Evolutionary conservation across 2,888 invertebrate genomes (phyloP).

Genomic region (Lordiphosa fenestrarum): DNA sequence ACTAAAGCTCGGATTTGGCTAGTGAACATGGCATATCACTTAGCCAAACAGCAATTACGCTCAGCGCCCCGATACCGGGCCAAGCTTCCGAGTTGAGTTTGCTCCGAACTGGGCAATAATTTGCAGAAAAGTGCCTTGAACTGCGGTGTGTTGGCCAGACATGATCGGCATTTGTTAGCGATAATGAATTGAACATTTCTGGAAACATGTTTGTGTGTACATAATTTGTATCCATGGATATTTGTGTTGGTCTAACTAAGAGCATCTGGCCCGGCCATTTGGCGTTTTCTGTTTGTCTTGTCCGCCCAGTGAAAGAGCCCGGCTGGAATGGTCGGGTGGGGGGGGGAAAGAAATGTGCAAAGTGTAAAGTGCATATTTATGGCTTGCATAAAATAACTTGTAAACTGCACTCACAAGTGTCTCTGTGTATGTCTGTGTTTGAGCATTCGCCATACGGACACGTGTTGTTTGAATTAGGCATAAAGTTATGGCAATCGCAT

Average conservation of each 20-base stretch:
- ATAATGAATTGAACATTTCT: slow-evolving; percentile 77
- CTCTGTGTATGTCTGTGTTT: slow-evolving; percentile 22
- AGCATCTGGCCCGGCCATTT: slow-evolving; percentile 62
- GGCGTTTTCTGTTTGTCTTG: slow-evolving; percentile 42
- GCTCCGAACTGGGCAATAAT: slow-evolving; percentile 48
- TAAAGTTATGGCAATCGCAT: slow-evolving; percentile 59
- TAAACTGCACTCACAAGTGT: slow-evolving; percentile 64
- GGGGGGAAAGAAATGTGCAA: slow-evolving; percentile 56
- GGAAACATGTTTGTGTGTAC: slow-evolving; percentile 76
- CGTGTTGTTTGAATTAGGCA: slow-evolving; percentile 52
- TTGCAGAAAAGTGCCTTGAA: slow-evolving; percentile 74
- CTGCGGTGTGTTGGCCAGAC: slow-evolving; percentile 64
- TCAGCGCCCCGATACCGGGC: slow-evolving; percentile 28
- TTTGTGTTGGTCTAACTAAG: slow-evolving; percentile 67
- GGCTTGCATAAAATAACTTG: slow-evolving; percentile 75
- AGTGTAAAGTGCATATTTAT: slow-evolving; percentile 75
- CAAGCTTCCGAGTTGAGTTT: slow-evolving; percentile 53
- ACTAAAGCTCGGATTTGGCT: slow-evolving; percentile 18
- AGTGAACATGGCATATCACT: slow-evolving; percentile 67
- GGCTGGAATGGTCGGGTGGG: slow-evolving; percentile 5
- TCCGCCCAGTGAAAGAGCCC: slow-evolving; percentile 2
- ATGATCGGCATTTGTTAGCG: slow-evolving; percentile 77
- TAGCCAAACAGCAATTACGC: slow-evolving; percentile 63
- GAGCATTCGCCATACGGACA: slow-evolving; percentile 38
- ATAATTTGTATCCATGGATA: slow-evolving; percentile 72